Evolutionary conservation across 2,113 vertebrate species (phyloP).

Genomic region (Thomomys bottae): DNA sequence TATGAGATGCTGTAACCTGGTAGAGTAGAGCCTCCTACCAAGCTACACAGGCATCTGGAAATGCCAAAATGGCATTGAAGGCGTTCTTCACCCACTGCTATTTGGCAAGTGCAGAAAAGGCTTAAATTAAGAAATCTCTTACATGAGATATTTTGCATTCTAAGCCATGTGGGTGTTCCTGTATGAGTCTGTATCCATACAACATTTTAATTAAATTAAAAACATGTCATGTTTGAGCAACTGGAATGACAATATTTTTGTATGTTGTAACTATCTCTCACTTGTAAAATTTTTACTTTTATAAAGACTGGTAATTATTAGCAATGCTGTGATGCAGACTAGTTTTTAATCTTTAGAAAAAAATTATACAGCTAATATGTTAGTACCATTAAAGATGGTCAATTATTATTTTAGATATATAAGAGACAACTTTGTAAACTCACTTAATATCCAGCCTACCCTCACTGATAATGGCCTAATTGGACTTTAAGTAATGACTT

Average conservation of each 20-base stretch:
- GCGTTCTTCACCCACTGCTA: constrained; percentile 73
- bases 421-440: constrained; percentile 36
- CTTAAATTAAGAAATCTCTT: constrained; percentile 74
- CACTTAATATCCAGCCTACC: not conserved
- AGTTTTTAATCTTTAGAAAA: constrained; percentile 42
- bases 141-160: constrained; percentile 75
- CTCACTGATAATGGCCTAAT: constrained; percentile 28
- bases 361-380: constrained; percentile 42
- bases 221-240: constrained; percentile 37
- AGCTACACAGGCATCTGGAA: constrained; percentile 20
- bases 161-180: constrained; percentile 67
- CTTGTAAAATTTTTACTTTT: constrained; percentile 43
- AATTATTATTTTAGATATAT: constrained; percentile 48
- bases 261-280: not conserved
- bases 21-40: constrained; percentile 38
- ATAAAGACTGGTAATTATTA: constrained; percentile 29
- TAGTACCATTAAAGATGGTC: not conserved
- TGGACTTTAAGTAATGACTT: constrained; percentile 53
- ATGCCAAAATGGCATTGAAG: constrained; percentile 66
- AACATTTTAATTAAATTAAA: constrained; percentile 68
- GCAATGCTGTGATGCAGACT: not conserved
- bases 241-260: constrained; percentile 52
- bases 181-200: constrained; percentile 48
- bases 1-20: constrained; percentile 48
- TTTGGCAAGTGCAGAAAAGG: constrained; percentile 62